phyloP scores from a whole-genome alignment of 2,113 vertebrate genomes.

The Neodon shergylaensis region DNA sequence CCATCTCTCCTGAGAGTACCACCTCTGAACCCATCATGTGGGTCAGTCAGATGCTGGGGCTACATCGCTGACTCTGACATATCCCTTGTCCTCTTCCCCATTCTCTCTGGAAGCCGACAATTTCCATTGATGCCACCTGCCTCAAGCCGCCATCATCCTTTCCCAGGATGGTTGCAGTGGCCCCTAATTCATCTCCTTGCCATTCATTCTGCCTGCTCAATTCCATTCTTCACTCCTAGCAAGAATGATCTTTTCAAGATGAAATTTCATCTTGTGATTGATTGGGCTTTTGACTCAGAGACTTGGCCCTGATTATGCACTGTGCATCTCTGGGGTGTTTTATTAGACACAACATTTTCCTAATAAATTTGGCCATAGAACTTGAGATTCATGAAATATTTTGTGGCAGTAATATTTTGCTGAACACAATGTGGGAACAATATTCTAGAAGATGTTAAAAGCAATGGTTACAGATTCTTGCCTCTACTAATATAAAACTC shows the following conservation, averaged over 20 bases:
- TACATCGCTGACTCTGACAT: neutral
- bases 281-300: neutral
- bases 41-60: neutral
- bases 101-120: neutral
- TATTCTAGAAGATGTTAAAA: slow-evolving; percentile 48
- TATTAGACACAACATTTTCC: slow-evolving; percentile 13
- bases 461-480: slow-evolving; percentile 31
- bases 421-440: slow-evolving; percentile 25
- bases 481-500: slow-evolving; percentile 24
- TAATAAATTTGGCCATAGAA: slow-evolving; percentile 11
- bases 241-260: neutral
- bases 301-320: neutral
- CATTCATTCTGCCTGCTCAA: neutral
- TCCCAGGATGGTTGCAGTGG: neutral
- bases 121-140: neutral
- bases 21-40: neutral
- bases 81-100: neutral
- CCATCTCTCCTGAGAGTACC: neutral
- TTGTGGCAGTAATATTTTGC: slow-evolving; percentile 17
- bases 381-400: slow-evolving; percentile 46
- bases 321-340: slow-evolving; percentile 3
- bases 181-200: neutral
- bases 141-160: neutral
- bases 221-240: neutral
- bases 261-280: neutral